Conservation (phyloP, 2,113 vertebrate species). For the Thamnophis sirtalis region DNA sequence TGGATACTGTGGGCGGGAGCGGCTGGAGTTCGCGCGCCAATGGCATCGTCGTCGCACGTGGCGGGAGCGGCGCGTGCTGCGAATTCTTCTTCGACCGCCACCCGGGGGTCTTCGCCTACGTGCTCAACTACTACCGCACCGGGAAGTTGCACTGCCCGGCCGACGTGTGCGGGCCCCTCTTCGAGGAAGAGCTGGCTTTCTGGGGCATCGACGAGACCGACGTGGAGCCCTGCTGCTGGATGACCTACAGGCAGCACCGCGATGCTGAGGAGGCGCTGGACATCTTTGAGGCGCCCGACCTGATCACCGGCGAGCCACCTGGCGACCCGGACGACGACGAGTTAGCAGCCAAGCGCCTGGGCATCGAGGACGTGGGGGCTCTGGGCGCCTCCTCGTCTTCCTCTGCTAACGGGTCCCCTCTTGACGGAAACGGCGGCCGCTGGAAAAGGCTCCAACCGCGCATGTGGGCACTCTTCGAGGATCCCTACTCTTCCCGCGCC, state of each 20-base stretch:
- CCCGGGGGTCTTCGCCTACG: constrained; percentile 89
- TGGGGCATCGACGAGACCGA: constrained; percentile 97
- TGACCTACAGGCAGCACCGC: constrained; percentile 92
- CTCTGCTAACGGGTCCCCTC: constrained; percentile 49
- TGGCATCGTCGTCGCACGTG: constrained; percentile 6
- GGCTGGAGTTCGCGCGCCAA: constrained; percentile 7
- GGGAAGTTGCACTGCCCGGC: constrained; percentile 94
- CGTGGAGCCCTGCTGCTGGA: constrained; percentile 97
- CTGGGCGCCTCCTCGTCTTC: constrained; percentile 31
- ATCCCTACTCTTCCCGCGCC: constrained; percentile 92
- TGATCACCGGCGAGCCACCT: constrained; percentile 79
- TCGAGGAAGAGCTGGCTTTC: constrained; percentile 93
- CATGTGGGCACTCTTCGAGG: constrained; percentile 93
- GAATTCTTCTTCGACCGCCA: constrained; percentile 96
- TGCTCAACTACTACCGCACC: constrained; percentile 95
- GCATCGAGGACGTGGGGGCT: constrained; percentile 71
- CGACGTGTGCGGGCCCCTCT: constrained; percentile 92
- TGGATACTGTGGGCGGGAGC: neutral
- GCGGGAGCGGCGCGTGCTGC: constrained; percentile 61
- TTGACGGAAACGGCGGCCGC: constrained; percentile 72
- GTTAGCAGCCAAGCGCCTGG: constrained; percentile 75
- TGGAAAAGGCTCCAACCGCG: constrained; percentile 89
- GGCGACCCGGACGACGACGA: constrained; percentile 68
- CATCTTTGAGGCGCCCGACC: constrained; percentile 84
- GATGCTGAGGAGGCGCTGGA: constrained; percentile 95